phyloP scores from a whole-genome alignment of 2,888 invertebrate genomes.

The Drosophila meridiana region DNA sequence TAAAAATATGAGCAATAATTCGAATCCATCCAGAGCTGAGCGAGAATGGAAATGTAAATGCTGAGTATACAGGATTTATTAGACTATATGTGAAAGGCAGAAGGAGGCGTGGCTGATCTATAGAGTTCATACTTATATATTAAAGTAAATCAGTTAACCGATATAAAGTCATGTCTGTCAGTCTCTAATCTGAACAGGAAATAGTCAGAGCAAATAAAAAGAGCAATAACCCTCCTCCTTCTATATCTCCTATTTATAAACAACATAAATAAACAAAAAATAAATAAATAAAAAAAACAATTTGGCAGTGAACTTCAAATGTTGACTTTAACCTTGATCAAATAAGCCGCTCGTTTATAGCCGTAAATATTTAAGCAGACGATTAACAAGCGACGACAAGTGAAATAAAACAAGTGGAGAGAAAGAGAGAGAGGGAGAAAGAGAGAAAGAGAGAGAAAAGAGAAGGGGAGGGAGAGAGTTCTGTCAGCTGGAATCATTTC shows the following conservation, averaged over 20 bases:
- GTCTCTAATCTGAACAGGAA: not conserved
- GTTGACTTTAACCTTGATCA: conserved; percentile 11
- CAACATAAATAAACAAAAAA: not conserved
- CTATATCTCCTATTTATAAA: not conserved
- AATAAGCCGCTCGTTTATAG: conserved; percentile 77
- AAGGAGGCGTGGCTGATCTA: not conserved
- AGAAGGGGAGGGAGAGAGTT: not conserved
- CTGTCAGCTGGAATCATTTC: not conserved
- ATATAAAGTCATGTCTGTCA: not conserved
- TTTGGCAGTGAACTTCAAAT: conserved; percentile 8
- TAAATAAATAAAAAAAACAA: not conserved
- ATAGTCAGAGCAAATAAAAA: not conserved
- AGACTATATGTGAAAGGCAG: not conserved
- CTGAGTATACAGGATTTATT: too few species aligned
- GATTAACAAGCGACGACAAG: conserved; percentile 67
- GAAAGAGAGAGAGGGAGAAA: not conserved
- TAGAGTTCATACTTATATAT: not conserved
- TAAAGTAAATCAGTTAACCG: not conserved
- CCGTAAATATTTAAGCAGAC: conserved; percentile 77
- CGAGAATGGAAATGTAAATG: too few species aligned
- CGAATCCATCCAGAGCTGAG: too few species aligned
- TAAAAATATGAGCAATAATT: too few species aligned
- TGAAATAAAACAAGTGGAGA: not conserved
- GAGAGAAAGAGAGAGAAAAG: not conserved
- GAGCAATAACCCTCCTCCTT: not conserved